These are phyloP conservation scores for Lamellibrachia luymesi DNA, from an alignment of 1,140 invertebrate genomes.

Conservation along the genomic window DNA sequence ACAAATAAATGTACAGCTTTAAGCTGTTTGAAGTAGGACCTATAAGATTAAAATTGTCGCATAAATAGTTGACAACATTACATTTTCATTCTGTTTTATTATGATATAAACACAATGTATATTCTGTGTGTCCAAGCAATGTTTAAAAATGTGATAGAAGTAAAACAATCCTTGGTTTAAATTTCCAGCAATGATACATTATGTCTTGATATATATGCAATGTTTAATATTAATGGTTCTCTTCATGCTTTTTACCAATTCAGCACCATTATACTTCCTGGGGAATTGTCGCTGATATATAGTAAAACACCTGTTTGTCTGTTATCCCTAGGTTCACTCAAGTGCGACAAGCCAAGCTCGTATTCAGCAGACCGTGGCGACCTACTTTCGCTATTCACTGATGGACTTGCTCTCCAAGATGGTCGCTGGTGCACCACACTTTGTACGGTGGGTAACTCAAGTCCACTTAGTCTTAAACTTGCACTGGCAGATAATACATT, in stretches of 20 bases:
- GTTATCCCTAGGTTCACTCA: background rate
- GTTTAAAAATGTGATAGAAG: too few species aligned
- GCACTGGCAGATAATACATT: background rate
- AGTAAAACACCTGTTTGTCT: background rate
- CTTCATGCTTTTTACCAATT: background rate
- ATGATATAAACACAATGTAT: too few species aligned
- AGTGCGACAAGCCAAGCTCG: constrained; percentile 72
- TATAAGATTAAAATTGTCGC: too few species aligned
- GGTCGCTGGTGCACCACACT: constrained; percentile 75
- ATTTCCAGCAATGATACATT: too few species aligned
- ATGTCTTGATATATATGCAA: too few species aligned
- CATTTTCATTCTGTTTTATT: too few species aligned
- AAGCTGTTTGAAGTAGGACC: too few species aligned
- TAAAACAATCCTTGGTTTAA: too few species aligned
- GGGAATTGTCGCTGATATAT: background rate
- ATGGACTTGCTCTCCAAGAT: constrained; percentile 82
- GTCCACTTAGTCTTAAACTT: background rate
- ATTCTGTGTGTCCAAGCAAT: too few species aligned
- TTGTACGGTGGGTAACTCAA: constrained; percentile 62
- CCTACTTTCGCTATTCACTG: constrained; percentile 79
- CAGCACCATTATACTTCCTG: background rate
- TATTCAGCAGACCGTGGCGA: constrained; percentile 79
- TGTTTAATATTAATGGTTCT: background rate
- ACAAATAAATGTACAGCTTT: too few species aligned
- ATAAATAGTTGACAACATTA: too few species aligned